These are phyloP conservation scores for Prolemur simus DNA, from an alignment of 2,113 vertebrate genomes.

Conservation along the genomic window DNA sequence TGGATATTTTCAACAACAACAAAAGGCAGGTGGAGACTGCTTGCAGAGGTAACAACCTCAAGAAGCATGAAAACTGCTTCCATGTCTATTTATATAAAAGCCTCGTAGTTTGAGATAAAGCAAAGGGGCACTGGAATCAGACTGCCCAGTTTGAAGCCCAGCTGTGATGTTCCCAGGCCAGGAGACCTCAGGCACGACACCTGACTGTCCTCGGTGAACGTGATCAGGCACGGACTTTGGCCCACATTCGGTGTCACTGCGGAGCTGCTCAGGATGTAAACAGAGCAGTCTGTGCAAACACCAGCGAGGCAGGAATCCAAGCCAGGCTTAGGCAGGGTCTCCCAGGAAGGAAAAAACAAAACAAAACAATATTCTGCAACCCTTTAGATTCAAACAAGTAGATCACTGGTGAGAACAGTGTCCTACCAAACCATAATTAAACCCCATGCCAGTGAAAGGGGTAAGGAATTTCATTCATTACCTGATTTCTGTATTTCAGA, in stretches of 20 bases:
- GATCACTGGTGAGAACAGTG: rapidly evolving
- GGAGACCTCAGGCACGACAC: neutral
- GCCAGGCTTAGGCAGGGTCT: neutral
- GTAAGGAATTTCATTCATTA: neutral
- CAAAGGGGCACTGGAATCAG: neutral
- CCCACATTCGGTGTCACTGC: neutral
- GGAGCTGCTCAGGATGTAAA: neutral
- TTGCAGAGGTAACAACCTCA: neutral
- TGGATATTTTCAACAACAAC: neutral
- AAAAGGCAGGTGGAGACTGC: neutral
- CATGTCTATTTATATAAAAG: neutral
- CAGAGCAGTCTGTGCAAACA: neutral
- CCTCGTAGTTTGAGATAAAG: neutral
- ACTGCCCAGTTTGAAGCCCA: rapidly evolving
- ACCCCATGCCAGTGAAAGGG: neutral
- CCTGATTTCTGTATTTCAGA: neutral
- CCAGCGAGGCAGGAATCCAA: neutral
- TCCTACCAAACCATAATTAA: neutral
- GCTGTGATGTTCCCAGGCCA: neutral
- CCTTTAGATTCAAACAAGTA: neutral
- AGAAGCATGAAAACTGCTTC: neutral
- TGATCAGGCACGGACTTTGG: neutral
- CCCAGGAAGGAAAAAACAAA: neutral
- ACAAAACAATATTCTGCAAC: neutral
- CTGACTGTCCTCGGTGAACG: rapidly evolving